phyloP scores from a whole-genome alignment of 2,888 invertebrate genomes.

The Junonia oenone region DNA sequence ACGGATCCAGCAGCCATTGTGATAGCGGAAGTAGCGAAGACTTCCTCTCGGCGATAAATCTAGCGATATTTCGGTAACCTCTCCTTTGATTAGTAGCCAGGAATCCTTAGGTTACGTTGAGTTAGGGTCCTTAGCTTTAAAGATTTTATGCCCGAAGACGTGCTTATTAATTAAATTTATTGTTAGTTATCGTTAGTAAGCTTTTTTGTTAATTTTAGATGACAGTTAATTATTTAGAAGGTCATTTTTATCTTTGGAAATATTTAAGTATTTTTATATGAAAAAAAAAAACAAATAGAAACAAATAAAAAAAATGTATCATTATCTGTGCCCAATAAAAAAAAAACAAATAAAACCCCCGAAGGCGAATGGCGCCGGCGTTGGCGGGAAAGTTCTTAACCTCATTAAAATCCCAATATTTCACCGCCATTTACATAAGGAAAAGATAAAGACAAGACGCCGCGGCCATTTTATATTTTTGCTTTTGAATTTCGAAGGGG shows the following conservation, averaged over 20 bases:
- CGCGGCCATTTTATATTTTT: slow-evolving; percentile 67
- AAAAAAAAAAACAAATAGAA: not conserved
- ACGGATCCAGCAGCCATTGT: slow-evolving; percentile 66
- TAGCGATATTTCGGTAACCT: slow-evolving; percentile 17
- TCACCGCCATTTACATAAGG: slow-evolving; percentile 69
- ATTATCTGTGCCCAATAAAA: slow-evolving; percentile 13
- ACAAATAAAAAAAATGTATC: not conserved
- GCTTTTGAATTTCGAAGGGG: slow-evolving; percentile 62
- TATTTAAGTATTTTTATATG: not conserved
- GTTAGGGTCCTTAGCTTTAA: too few relatives aligned
- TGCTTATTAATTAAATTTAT: too few relatives aligned
- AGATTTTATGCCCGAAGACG: too few relatives aligned
- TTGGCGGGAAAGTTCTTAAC: slow-evolving; percentile 68
- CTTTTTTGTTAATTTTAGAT: not conserved
- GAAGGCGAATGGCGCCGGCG: slow-evolving; percentile 42
- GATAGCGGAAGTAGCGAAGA: slow-evolving; percentile 72
- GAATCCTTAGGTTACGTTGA: not conserved
- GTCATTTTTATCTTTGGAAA: not conserved
- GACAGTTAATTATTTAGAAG: not conserved
- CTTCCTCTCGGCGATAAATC: slow-evolving; percentile 48
- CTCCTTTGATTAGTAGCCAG: slow-evolving; percentile 13
- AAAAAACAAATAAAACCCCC: slow-evolving; percentile 22
- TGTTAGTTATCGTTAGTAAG: too few relatives aligned
- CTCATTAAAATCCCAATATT: slow-evolving; percentile 65
- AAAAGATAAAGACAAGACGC: slow-evolving; percentile 77